Evolutionary conservation across 2,888 invertebrate genomes (phyloP).

Genomic region (Tridacna crocea): DNA sequence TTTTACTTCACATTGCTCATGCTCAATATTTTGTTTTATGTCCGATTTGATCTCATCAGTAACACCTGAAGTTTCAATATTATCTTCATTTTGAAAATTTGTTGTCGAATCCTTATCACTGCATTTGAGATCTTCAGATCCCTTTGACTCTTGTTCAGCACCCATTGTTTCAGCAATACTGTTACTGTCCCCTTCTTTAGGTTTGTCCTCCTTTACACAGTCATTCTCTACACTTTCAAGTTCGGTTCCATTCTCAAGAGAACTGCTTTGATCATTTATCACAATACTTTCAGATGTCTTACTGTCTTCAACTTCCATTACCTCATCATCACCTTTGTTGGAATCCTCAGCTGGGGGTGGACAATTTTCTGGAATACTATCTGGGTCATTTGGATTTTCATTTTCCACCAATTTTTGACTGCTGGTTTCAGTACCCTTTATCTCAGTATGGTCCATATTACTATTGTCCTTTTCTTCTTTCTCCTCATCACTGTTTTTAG

Average conservation of each 20-base stretch:
- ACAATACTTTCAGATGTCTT: conserved; percentile 13
- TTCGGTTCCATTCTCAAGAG: background rate
- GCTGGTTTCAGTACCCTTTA: background rate
- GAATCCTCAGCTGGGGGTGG: background rate
- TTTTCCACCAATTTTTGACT: background rate
- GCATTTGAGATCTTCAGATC: no score
- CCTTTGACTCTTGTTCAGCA: background rate
- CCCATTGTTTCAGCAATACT: background rate
- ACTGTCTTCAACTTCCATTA: background rate
- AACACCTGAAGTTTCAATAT: no score
- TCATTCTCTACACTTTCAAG: background rate
- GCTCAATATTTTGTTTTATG: no score
- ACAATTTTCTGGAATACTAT: background rate
- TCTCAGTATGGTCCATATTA: background rate
- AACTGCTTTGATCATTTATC: background rate
- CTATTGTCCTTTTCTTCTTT: no score
- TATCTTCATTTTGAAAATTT: no score
- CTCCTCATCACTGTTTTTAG: background rate
- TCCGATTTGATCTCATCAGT: no score
- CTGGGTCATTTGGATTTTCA: background rate
- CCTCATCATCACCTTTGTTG: background rate
- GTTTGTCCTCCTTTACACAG: background rate
- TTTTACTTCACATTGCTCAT: no score
- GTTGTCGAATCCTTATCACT: no score
- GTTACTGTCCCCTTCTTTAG: background rate